These are phyloP conservation scores for Tetrax tetrax DNA, from an alignment of 2,113 vertebrate genomes.

Conservation along the genomic window DNA sequence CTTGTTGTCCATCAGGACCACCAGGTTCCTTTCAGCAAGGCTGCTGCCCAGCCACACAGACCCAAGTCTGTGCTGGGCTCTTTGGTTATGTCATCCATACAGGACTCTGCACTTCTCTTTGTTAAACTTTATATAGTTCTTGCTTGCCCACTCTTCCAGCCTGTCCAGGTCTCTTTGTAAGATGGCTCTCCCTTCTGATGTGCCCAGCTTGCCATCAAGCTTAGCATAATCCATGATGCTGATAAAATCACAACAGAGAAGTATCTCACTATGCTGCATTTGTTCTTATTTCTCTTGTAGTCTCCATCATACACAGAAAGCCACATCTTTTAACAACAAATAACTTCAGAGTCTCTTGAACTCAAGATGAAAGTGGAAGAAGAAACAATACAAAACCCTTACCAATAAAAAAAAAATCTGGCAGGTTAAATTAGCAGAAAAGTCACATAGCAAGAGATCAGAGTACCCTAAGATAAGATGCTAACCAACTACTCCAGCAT, in stretches of 20 bases:
- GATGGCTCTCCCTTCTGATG: not conserved
- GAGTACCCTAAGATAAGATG: not conserved
- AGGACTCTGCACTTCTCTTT: no score
- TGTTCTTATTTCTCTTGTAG: not conserved
- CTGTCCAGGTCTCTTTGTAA: not conserved
- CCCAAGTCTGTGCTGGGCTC: not conserved
- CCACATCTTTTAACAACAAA: not conserved
- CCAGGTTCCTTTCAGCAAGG: not conserved
- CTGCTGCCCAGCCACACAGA: not conserved
- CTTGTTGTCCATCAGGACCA: not conserved
- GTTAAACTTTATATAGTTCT: not conserved
- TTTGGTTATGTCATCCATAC: not conserved
- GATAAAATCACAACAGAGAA: not conserved
- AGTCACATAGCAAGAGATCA: not conserved
- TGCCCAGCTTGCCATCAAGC: not conserved
- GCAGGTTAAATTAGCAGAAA: not conserved
- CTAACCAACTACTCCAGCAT: not conserved
- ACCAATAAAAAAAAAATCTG: not conserved
- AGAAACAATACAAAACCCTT: not conserved
- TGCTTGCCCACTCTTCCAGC: no score
- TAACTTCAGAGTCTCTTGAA: not conserved
- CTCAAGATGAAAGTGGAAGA: not conserved
- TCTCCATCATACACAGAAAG: not conserved
- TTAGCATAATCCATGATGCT: not conserved
- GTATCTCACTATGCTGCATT: not conserved